These are phyloP conservation scores for Lipophrys pholis DNA, from an alignment of 2,113 vertebrate species.

Conservation along the genomic window DNA sequence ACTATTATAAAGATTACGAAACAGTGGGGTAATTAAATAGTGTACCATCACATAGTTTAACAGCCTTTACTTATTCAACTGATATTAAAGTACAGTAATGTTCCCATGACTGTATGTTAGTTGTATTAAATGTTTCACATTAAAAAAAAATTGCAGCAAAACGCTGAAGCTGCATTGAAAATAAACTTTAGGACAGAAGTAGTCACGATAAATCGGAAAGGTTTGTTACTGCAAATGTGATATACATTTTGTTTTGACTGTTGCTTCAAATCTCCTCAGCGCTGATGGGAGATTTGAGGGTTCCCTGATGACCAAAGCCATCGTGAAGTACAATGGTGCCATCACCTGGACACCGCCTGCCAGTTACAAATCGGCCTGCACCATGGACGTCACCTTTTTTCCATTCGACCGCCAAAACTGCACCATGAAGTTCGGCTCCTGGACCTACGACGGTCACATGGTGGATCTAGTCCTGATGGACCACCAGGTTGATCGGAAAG, in stretches of 20 bases:
- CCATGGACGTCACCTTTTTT: conserved; percentile 97
- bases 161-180: no score
- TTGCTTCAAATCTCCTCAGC: conserved; percentile 72
- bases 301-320: conserved; percentile 96
- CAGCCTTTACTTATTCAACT: background rate
- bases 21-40: background rate
- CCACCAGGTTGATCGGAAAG: conserved; percentile 93
- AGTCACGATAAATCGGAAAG: no score
- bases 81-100: no score
- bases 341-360: conserved; percentile 94
- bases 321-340: conserved; percentile 88
- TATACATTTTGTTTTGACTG: background rate
- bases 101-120: no score
- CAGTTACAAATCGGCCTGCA: conserved; percentile 97
- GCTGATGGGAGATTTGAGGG: conserved; percentile 96
- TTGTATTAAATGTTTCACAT: no score
- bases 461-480: conserved; percentile 92
- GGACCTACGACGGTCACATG: conserved; percentile 96
- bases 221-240: no score
- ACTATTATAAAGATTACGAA: background rate
- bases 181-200: no score
- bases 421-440: conserved; percentile 98
- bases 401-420: conserved; percentile 98
- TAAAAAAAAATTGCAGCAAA: no score
- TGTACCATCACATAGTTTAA: background rate